phyloP scores from a whole-genome alignment of 2,888 invertebrate species.

The Oscheius sp. region DNA sequence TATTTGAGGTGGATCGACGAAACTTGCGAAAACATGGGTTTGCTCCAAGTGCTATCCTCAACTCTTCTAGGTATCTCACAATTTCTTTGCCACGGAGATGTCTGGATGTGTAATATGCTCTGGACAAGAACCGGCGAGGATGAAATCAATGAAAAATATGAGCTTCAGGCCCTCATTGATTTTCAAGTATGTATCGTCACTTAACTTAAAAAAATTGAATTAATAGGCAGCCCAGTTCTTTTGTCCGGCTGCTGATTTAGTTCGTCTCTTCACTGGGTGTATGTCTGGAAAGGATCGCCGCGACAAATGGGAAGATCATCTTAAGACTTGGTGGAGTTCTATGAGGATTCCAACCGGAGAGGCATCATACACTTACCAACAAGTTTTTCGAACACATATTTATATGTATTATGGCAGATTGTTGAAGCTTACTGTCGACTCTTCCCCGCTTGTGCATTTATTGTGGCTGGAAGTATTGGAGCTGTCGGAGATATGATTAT shows the following conservation, averaged over 20 bases:
- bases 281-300: not conserved
- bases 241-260: conserved; percentile 14
- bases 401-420: not conserved
- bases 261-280: conserved; percentile 2
- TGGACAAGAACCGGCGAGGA: conserved; percentile 1
- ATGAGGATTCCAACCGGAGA: not conserved
- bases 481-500: conserved; percentile 6
- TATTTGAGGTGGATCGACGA: conserved; percentile 10
- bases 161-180: conserved; percentile 13
- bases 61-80: not conserved
- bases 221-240: conserved; percentile 16
- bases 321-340: not conserved
- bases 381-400: not conserved
- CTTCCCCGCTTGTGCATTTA: conserved; percentile 7
- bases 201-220: not conserved
- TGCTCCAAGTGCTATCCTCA: not conserved
- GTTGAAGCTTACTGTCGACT: conserved; percentile 5
- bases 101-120: conserved; percentile 28
- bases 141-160: not conserved
- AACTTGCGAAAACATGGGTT: conserved; percentile 2
- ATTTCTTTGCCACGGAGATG: conserved; percentile 21
- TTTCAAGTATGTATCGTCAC: not conserved
- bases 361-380: not conserved
- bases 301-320: not conserved
- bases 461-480: conserved; percentile 6